Percentiles rank a stretch among this genome's conserved stretches.
Evolutionary conservation across 2,888 invertebrate genomes (phyloP).

Genomic region (Ennomos erosarius): DNA sequence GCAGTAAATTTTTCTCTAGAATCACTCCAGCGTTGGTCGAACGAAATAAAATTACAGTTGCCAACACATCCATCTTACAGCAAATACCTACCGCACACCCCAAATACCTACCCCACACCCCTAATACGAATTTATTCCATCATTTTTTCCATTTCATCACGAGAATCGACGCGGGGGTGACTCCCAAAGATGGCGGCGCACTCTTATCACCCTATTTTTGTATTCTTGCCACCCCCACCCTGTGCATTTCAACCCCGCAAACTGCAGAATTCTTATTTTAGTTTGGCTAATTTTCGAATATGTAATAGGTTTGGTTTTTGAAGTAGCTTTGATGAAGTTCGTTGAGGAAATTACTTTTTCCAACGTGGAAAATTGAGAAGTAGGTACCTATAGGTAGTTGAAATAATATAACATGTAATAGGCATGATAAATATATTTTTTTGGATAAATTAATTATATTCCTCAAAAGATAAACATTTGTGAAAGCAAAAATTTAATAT

Average conservation of each 20-base stretch:
- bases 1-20: neutral
- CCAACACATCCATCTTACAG: slow-evolving; percentile 2
- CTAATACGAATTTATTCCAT: slow-evolving; percentile 48
- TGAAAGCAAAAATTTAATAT: no score
- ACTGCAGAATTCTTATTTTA: slow-evolving; percentile 28
- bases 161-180: slow-evolving; percentile 62
- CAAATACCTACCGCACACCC: neutral
- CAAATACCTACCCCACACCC: slow-evolving; percentile 13
- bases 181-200: slow-evolving; percentile 69
- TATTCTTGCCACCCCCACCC: slow-evolving; percentile 67
- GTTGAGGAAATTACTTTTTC: neutral
- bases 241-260: slow-evolving; percentile 29
- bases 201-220: slow-evolving; percentile 81
- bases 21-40: neutral
- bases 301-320: slow-evolving; percentile 42
- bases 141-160: slow-evolving; percentile 45
- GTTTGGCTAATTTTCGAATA: slow-evolving; percentile 24
- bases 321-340: neutral
- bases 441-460: no score
- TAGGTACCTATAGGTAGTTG: no score
- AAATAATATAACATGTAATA: no score
- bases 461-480: no score
- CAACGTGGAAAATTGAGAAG: no score
- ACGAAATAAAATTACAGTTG: neutral
- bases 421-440: no score